These are phyloP conservation scores for Verasper variegatus DNA, from an alignment of 2,113 vertebrate genomes.

Conservation along the genomic window DNA sequence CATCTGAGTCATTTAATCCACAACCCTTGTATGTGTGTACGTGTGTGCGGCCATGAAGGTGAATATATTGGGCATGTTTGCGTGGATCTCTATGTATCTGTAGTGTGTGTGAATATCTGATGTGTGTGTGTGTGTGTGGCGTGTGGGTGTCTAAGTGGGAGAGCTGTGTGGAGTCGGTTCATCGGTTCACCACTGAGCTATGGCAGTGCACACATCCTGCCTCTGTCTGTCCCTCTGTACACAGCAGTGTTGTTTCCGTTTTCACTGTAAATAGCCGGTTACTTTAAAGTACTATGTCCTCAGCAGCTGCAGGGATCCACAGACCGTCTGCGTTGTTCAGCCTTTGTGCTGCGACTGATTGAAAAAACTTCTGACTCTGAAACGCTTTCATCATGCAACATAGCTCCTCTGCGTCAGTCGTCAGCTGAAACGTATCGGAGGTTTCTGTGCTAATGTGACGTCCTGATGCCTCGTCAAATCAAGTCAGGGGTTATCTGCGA, in stretches of 20 bases:
- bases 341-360: constrained; percentile 14
- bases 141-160: constrained; percentile 73
- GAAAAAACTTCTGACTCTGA: constrained; percentile 38
- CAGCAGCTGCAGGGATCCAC: constrained; percentile 31
- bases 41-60: constrained; percentile 18
- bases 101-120: constrained; percentile 16
- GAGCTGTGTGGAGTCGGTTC: constrained; percentile 69
- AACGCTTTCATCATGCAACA: constrained; percentile 7
- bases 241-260: constrained; percentile 40
- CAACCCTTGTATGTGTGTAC: constrained; percentile 55
- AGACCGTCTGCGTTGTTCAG: constrained; percentile 18
- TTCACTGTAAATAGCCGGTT: constrained; percentile 28
- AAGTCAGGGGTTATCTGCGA: constrained; percentile 14
- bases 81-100: constrained; percentile 46
- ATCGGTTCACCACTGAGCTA: constrained; percentile 65
- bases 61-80: constrained; percentile 51
- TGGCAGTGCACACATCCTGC: constrained; percentile 44
- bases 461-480: not conserved
- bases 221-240: constrained; percentile 58
- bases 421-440: not conserved
- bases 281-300: constrained; percentile 29
- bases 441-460: not conserved
- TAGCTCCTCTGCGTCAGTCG: not conserved
- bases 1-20: constrained; percentile 81
- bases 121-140: constrained; percentile 45